These are phyloP conservation scores for Cydia pomonella DNA, from an alignment of 1,140 invertebrate genomes.

Conservation along the genomic window DNA sequence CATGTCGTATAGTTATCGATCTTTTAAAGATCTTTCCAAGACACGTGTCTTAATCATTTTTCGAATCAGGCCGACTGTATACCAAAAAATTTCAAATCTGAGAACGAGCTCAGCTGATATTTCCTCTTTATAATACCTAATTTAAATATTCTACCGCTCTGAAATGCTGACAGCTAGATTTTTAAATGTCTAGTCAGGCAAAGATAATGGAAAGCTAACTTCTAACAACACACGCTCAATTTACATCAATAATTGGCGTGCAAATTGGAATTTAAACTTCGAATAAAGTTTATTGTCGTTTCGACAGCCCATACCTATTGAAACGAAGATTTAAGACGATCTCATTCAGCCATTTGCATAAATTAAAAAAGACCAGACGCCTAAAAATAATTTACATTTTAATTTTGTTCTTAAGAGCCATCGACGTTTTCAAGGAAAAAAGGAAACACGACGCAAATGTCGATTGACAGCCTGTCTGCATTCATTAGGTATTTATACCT, in stretches of 20 bases:
- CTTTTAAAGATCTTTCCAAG: too few species aligned
- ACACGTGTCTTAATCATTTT: too few species aligned
- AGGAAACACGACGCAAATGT: neutral
- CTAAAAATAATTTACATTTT: neutral
- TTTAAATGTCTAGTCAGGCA: constrained; percentile 3
- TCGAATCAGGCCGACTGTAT: too few species aligned
- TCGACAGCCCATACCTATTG: neutral
- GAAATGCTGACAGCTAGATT: neutral
- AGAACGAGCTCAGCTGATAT: too few species aligned
- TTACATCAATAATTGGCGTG: constrained; percentile 23
- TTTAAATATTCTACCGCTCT: too few species aligned
- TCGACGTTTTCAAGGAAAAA: neutral
- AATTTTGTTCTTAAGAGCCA: neutral
- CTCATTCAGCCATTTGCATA: neutral
- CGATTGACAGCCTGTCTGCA: neutral
- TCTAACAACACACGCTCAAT: constrained; percentile 23
- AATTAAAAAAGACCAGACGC: neutral
- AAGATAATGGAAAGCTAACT: constrained; percentile 13
- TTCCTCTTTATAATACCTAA: too few species aligned
- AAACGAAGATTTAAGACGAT: neutral
- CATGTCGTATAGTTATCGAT: too few species aligned
- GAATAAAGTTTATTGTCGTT: constrained; percentile 25
- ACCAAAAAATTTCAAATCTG: too few species aligned
- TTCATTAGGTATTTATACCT: neutral
- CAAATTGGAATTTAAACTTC: constrained; percentile 31